A percentile compares a stretch with the other conserved stretches of the same genome.
Evolutionary conservation across 2,888 invertebrate genomes (phyloP).

Genomic region (Gari tellinella): DNA sequence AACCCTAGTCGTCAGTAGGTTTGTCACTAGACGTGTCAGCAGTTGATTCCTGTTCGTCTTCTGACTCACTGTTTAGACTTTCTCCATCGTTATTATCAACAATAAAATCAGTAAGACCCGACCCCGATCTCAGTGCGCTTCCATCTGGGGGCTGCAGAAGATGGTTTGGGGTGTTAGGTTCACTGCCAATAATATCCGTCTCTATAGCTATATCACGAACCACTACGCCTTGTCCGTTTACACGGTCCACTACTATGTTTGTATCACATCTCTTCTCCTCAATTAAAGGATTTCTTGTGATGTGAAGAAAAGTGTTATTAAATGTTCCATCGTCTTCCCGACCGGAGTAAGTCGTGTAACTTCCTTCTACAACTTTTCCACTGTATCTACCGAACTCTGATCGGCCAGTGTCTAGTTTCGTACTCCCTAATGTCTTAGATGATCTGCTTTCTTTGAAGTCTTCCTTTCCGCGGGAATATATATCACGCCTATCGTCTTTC

Average conservation of each 20-base stretch:
- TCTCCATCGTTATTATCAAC: conserved; percentile 56
- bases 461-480: conserved; percentile 5
- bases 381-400: conserved; percentile 41
- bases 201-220: conserved; percentile 47
- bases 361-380: conserved; percentile 36
- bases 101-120: conserved; percentile 46
- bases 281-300: neutral
- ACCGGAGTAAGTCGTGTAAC: conserved; percentile 18
- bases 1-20: no score
- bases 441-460: conserved; percentile 30
- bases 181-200: conserved; percentile 40
- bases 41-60: neutral
- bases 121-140: conserved; percentile 9
- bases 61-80: conserved; percentile 30
- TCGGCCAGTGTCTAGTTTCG: conserved; percentile 31
- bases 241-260: neutral
- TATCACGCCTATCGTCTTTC: conserved; percentile 13
- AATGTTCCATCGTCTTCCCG: conserved; percentile 15
- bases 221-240: conserved; percentile 9
- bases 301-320: conserved; percentile 1
- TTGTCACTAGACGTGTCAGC: no score
- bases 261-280: neutral
- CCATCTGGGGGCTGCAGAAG: neutral
- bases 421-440: conserved; percentile 17
- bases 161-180: neutral